Evolutionary conservation across 2,888 invertebrate genomes (phyloP).

Genomic region (Scaptomyza caliginosa): DNA sequence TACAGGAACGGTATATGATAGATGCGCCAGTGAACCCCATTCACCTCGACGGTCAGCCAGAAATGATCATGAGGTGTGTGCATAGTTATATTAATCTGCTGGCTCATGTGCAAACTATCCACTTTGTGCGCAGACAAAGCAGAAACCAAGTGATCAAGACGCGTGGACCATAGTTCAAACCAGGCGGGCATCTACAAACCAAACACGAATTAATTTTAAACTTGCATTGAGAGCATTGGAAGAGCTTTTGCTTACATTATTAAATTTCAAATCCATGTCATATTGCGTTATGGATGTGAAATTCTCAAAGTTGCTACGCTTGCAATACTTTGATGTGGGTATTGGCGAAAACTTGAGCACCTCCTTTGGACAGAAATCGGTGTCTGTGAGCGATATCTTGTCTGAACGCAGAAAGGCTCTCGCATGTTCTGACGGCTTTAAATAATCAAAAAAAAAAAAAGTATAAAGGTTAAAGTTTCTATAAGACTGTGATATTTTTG

Average conservation of each 20-base stretch:
- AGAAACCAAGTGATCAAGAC: constrained; percentile 83
- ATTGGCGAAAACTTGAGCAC: constrained; percentile 83
- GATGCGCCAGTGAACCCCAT: constrained; percentile 82
- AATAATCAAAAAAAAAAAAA: background rate
- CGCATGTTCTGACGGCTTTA: constrained; percentile 82
- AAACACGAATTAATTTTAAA: background rate
- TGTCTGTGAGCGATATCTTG: constrained; percentile 80
- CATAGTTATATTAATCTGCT: constrained; percentile 80
- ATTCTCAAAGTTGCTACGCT: constrained; percentile 82
- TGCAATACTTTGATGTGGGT: constrained; percentile 83
- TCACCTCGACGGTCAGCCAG: constrained; percentile 81
- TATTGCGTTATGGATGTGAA: constrained; percentile 83
- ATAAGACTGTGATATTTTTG: background rate
- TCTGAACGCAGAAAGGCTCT: constrained; percentile 80
- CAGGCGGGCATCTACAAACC: constrained; percentile 82
- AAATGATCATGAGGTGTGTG: constrained; percentile 82
- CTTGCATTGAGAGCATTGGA: background rate
- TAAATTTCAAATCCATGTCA: constrained; percentile 81
- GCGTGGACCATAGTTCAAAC: constrained; percentile 82
- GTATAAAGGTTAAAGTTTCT: background rate
- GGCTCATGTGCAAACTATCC: constrained; percentile 80
- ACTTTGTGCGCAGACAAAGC: constrained; percentile 81
- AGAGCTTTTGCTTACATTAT: constrained; percentile 72
- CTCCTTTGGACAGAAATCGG: constrained; percentile 83
- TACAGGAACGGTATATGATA: constrained; percentile 83